Conservation (phyloP, 2,888 invertebrate species). For the Caradrina kadenii region DNA sequence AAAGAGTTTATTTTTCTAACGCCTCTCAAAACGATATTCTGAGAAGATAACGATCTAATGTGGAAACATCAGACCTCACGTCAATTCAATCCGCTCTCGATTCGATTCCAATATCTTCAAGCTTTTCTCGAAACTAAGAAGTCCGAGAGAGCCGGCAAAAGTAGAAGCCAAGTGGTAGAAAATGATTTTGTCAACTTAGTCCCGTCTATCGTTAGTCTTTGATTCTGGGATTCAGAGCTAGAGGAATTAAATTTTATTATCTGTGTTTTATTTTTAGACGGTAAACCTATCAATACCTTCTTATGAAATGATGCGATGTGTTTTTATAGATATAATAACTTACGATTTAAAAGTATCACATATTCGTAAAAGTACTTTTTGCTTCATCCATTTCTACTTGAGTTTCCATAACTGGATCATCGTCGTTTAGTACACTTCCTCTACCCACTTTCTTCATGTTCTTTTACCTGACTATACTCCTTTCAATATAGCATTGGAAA, state of each 20-base stretch:
- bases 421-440: not conserved
- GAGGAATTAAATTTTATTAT: too few species aligned
- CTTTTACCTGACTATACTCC: not conserved
- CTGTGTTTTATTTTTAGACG: too few species aligned
- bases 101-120: not conserved
- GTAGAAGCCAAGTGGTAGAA: too few species aligned
- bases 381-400: not conserved
- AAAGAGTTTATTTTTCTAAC: not conserved
- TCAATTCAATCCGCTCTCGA: not conserved
- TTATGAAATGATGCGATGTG: too few species aligned
- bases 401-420: not conserved
- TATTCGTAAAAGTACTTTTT: not conserved
- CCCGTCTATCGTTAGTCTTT: too few species aligned
- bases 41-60: not conserved
- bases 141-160: too few species aligned
- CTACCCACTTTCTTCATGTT: not conserved
- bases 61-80: not conserved
- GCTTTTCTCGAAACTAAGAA: not conserved
- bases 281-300: too few species aligned
- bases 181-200: too few species aligned
- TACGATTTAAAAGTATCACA: not conserved
- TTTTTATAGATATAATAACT: not conserved
- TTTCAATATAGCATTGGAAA: too few species aligned
- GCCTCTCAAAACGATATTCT: not conserved
- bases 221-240: too few species aligned